A percentile compares a stretch with the other conserved stretches of the same genome.
These are phyloP conservation scores for Gymnoscelis rufifasciata DNA, from an alignment of 2,888 invertebrate genomes.

Conservation along the genomic window DNA sequence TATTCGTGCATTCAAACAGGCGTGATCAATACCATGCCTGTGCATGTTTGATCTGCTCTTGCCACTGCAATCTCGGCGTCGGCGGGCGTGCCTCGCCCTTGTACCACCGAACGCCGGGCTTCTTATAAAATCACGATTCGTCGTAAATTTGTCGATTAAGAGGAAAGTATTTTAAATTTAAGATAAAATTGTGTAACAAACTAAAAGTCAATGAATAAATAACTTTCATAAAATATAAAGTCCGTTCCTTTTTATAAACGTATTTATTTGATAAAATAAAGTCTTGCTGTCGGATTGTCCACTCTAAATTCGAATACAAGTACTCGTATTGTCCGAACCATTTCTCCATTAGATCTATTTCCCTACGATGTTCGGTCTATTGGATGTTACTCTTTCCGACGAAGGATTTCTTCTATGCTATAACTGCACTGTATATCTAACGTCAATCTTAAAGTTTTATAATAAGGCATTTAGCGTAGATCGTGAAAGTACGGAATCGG, in stretches of 20 bases:
- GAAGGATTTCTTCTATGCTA: slow-evolving; percentile 33
- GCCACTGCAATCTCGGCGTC: not conserved
- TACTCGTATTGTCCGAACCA: slow-evolving; percentile 52
- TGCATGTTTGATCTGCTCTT: slow-evolving; percentile 29
- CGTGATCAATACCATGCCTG: slow-evolving; percentile 30
- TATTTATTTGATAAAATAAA: slow-evolving; percentile 40
- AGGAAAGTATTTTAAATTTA: slow-evolving; percentile 43
- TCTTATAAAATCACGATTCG: slow-evolving; percentile 23
- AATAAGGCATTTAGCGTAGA: slow-evolving; percentile 55
- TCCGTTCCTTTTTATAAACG: slow-evolving; percentile 57
- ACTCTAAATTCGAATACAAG: slow-evolving; percentile 44
- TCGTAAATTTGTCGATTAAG: slow-evolving; percentile 40
- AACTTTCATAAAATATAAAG: slow-evolving; percentile 40
- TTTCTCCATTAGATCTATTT: slow-evolving; percentile 39
- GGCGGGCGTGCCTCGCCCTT: not conserved
- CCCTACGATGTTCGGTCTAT: slow-evolving; percentile 33
- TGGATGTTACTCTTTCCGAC: slow-evolving; percentile 38
- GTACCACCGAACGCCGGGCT: slow-evolving; percentile 21
- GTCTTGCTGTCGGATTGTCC: slow-evolving; percentile 61
- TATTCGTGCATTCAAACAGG: slow-evolving; percentile 11
- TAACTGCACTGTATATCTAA: slow-evolving; percentile 52
- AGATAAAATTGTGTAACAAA: slow-evolving; percentile 41
- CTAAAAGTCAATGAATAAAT: slow-evolving; percentile 41
- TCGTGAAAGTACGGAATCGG: slow-evolving; percentile 45
- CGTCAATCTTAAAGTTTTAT: slow-evolving; percentile 61